phyloP scores from a whole-genome alignment of 2,888 invertebrate genomes.

The Tupiocoris notatus region DNA sequence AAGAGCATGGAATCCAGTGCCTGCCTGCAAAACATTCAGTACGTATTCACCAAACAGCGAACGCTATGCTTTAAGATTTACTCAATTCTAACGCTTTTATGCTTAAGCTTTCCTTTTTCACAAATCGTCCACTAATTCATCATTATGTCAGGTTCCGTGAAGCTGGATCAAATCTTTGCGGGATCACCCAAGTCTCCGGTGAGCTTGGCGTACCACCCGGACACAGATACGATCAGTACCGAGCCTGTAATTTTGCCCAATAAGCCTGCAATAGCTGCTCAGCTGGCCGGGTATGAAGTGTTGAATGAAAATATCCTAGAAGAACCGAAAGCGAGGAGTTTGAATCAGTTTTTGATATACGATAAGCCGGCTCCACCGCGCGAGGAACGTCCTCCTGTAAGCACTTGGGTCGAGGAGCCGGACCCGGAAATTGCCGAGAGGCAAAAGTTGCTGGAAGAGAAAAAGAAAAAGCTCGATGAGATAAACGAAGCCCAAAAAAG shows the following conservation, averaged over 20 bases:
- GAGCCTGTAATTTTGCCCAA: constrained; percentile 45
- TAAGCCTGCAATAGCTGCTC: constrained; percentile 41
- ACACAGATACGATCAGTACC: constrained; percentile 47
- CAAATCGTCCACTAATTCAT: constrained; percentile 12
- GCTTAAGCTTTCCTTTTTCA: constrained; percentile 12
- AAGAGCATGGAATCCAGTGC: constrained; percentile 56
- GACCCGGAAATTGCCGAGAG: constrained; percentile 5
- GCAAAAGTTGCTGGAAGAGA: constrained; percentile 5
- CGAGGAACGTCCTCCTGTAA: constrained; percentile 26
- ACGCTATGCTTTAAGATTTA: background rate
- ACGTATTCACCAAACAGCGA: constrained; percentile 48
- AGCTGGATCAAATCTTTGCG: constrained; percentile 51
- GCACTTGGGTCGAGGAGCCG: constrained; percentile 27
- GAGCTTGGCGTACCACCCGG: constrained; percentile 48
- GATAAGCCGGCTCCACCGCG: constrained; percentile 28
- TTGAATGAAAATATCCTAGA: constrained; percentile 43
- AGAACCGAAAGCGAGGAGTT: constrained; percentile 41
- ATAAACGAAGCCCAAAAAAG: background rate
- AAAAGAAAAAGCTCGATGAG: background rate
- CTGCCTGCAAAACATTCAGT: constrained; percentile 53
- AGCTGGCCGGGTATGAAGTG: constrained; percentile 43
- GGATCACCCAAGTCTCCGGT: constrained; percentile 50
- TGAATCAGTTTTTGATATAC: constrained; percentile 45
- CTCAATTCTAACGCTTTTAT: background rate
- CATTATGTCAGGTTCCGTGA: constrained; percentile 48